Conservation (phyloP, 2,888 invertebrate species). For the Agrenia bidenticulata region DNA sequence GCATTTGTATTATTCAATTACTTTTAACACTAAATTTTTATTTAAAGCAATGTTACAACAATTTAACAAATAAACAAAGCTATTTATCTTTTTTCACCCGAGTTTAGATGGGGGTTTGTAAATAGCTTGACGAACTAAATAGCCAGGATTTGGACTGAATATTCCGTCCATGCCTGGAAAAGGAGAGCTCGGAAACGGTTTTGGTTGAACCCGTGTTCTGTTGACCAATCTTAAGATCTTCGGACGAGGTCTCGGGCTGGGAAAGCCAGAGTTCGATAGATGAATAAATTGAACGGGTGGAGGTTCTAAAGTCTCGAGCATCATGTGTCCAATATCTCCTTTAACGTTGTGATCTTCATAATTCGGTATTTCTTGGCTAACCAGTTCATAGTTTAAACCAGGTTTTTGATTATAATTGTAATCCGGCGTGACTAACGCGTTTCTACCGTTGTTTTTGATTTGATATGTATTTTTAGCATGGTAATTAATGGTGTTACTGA, state of each 20-base stretch:
- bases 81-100: background rate
- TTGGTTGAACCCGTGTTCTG: background rate
- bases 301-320: slow-evolving; percentile 24
- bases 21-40: too few species aligned
- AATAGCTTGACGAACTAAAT: slow-evolving; percentile 42
- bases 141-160: slow-evolving; percentile 48
- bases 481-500: slow-evolving; percentile 1
- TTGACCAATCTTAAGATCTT: background rate
- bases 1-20: too few species aligned
- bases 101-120: background rate
- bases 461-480: background rate
- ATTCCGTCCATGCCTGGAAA: slow-evolving; percentile 45
- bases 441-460: too few species aligned
- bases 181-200: slow-evolving; percentile 43
- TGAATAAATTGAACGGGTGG: slow-evolving; percentile 8
- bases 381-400: background rate
- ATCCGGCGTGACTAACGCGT: background rate
- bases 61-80: background rate
- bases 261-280: background rate
- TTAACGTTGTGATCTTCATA: too few species aligned
- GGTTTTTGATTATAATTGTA: background rate
- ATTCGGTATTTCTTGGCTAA: too few species aligned
- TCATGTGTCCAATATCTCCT: background rate
- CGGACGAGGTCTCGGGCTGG: background rate
- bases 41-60: too few species aligned